A percentile compares a stretch with the other conserved stretches of the same genome.
phyloP scores from a whole-genome alignment of 1,140 invertebrate species.

The Andrena cerasifolii region DNA sequence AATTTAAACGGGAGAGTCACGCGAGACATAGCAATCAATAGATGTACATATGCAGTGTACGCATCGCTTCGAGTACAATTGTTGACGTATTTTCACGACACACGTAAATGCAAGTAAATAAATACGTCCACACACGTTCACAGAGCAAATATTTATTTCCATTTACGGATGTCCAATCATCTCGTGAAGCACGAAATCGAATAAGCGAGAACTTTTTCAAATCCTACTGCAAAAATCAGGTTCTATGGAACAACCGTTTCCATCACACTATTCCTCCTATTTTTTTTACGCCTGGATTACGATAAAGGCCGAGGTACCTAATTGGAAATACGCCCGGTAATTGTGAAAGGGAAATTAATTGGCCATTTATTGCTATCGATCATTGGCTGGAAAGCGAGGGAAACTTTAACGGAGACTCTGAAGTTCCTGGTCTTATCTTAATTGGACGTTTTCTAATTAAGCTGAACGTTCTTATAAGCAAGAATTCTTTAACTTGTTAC shows the following conservation, averaged over 20 bases:
- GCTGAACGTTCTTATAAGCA: neutral
- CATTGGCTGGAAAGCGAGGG: neutral
- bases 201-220: neutral
- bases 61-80: neutral
- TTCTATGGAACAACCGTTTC: no score
- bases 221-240: neutral
- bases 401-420: neutral
- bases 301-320: neutral
- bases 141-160: slow-evolving; percentile 8
- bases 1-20: neutral
- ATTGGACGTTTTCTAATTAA: neutral
- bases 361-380: slow-evolving; percentile 21
- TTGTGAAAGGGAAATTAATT: slow-evolving; percentile 1
- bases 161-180: neutral
- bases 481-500: neutral
- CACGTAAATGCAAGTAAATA: neutral
- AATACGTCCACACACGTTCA: neutral
- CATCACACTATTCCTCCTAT: neutral
- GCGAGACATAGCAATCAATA: neutral
- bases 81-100: neutral
- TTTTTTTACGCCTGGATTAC: neutral
- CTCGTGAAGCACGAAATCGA: neutral
- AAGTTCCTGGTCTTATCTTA: neutral
- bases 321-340: neutral
- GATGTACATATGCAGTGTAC: no score